These are phyloP conservation scores for Pangasius macronema DNA, from an alignment of 2,797 vertebrate genomes.

Conservation along the genomic window DNA sequence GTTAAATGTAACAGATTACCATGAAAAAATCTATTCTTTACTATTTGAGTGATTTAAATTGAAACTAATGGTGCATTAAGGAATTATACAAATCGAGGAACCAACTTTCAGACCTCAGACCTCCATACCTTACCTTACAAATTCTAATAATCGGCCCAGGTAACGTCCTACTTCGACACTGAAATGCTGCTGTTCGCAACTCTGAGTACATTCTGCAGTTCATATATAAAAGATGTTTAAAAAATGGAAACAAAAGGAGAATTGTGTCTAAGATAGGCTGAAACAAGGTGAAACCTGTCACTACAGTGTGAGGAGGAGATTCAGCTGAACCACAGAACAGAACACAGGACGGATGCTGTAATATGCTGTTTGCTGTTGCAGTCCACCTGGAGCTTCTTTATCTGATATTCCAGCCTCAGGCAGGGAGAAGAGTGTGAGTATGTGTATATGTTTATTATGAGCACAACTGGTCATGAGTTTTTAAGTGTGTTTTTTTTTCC, in stretches of 20 bases:
- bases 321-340: slow-evolving; percentile 10
- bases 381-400: slow-evolving; percentile 15
- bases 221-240: neutral
- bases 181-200: neutral
- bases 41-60: neutral
- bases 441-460: neutral
- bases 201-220: neutral
- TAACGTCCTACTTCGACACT: too few species aligned
- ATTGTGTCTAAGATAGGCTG: neutral
- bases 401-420: slow-evolving; percentile 16
- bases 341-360: slow-evolving; percentile 6
- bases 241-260: neutral
- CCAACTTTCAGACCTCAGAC: neutral
- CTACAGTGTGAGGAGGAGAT: neutral
- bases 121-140: neutral
- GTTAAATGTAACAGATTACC: neutral
- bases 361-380: slow-evolving; percentile 29
- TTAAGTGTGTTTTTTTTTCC: neutral
- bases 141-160: neutral
- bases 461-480: neutral
- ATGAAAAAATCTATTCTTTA: neutral
- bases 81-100: neutral
- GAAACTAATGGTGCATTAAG: too few species aligned
- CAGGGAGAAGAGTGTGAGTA: neutral
- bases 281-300: slow-evolving; percentile 14